Conservation (phyloP, 2,113 vertebrate genomes). For the Callopanchax toddi region DNA sequence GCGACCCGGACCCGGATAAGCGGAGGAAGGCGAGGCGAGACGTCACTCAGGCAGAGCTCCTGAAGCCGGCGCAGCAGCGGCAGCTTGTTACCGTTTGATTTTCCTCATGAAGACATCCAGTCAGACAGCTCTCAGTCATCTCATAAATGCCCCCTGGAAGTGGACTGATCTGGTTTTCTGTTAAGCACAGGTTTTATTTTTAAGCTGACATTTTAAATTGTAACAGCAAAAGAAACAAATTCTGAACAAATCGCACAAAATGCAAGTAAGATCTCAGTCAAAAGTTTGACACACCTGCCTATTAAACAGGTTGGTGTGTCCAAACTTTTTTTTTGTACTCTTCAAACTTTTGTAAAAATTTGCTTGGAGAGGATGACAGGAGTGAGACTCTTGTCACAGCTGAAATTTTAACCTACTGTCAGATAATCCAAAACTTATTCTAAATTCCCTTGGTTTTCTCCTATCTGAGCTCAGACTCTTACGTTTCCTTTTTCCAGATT, state of each 20-base stretch:
- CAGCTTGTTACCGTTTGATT: conserved; percentile 27
- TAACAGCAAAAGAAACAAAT: not conserved
- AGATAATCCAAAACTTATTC: not conserved
- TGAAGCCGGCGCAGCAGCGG: conserved; percentile 20
- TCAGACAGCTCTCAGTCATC: conserved; percentile 2
- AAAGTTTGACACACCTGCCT: not conserved
- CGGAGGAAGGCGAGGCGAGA: too few relatives aligned
- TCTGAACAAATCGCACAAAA: not conserved
- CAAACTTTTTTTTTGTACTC: too few relatives aligned
- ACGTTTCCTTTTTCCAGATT: conserved; percentile 33
- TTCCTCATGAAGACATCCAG: conserved; percentile 11
- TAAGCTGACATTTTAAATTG: not conserved
- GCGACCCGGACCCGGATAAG: too few relatives aligned
- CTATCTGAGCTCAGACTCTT: conserved; percentile 17
- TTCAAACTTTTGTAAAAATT: not conserved
- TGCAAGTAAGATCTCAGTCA: not conserved
- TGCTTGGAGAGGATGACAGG: not conserved
- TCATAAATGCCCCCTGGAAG: conserved; percentile 8
- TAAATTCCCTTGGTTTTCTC: not conserved
- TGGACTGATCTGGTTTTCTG: not conserved
- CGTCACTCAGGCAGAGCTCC: too few relatives aligned
- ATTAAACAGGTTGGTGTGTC: not conserved
- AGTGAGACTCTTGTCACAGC: not conserved
- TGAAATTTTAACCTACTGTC: not conserved
- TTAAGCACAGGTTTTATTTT: not conserved